A percentile compares a stretch with the other conserved stretches of the same genome.
Evolutionary conservation across 2,797 vertebrate genomes (phyloP).

Genomic region (Simalia tracyae): DNA sequence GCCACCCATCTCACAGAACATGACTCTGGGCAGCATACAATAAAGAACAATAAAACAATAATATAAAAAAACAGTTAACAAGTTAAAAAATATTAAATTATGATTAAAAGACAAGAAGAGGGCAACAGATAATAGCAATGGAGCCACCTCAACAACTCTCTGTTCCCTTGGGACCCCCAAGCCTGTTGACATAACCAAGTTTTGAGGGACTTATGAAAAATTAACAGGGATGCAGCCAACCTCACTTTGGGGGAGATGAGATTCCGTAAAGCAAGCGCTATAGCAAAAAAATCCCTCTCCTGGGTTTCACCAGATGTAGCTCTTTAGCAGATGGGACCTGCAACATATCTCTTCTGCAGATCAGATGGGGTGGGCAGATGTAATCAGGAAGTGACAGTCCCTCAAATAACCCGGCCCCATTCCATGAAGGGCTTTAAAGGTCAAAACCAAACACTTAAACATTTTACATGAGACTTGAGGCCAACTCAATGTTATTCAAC

Average conservation of each 20-base stretch:
- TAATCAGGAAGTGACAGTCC: background rate
- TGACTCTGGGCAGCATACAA: background rate
- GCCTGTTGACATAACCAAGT: background rate
- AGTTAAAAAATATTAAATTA: background rate
- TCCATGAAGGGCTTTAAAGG: background rate
- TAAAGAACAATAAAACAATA: background rate
- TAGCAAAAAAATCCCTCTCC: background rate
- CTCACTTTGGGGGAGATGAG: background rate
- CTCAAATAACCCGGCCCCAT: background rate
- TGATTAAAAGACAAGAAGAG: background rate
- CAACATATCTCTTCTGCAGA: too few relatives aligned
- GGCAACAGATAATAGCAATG: background rate
- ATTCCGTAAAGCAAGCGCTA: background rate
- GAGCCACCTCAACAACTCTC: background rate
- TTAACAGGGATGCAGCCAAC: background rate
- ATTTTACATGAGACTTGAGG: background rate
- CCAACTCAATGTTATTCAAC: background rate
- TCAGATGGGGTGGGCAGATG: background rate
- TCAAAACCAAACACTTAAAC: background rate
- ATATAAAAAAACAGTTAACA: background rate
- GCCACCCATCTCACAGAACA: background rate
- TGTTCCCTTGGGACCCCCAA: background rate
- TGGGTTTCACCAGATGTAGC: background rate
- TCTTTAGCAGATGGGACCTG: background rate
- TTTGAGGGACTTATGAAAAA: background rate